These are phyloP conservation scores for Orius insidiosus DNA, from an alignment of 1,140 invertebrate genomes.

Conservation along the genomic window DNA sequence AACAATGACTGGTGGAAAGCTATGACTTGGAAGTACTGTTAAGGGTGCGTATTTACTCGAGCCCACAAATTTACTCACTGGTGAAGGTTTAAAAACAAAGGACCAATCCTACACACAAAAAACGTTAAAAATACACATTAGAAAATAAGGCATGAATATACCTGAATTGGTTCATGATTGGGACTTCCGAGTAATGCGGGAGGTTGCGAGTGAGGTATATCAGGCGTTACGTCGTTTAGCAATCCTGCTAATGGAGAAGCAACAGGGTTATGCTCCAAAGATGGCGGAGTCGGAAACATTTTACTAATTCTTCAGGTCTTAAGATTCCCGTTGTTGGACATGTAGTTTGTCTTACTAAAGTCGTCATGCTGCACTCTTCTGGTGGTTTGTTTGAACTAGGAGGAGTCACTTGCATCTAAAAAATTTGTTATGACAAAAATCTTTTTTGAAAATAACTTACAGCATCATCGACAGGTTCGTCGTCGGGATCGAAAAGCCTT, in stretches of 20 bases:
- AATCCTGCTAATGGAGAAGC: conserved; percentile 27
- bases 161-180: conserved; percentile 56
- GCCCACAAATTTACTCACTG: conserved; percentile 66
- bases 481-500: conserved; percentile 81
- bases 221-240: conserved; percentile 30
- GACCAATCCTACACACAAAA: conserved; percentile 53
- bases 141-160: conserved; percentile 20
- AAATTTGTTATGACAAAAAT: too few species aligned
- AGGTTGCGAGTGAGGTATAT: neutral
- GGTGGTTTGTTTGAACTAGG: conserved; percentile 56
- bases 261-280: conserved; percentile 45
- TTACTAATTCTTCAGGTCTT: conserved; percentile 76
- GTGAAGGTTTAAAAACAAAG: conserved; percentile 69
- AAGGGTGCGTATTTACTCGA: conserved; percentile 84
- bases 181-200: conserved; percentile 42
- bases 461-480: conserved; percentile 68
- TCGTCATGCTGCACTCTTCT: conserved; percentile 23
- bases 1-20: conserved; percentile 49
- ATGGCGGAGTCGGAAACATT: conserved; percentile 96
- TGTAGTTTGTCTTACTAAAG: conserved; percentile 28
- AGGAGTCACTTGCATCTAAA: conserved; percentile 55
- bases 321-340: conserved; percentile 27
- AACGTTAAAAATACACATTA: conserved; percentile 8
- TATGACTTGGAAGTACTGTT: conserved; percentile 64
- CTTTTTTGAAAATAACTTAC: too few species aligned